Evolutionary conservation across 1,140 invertebrate species (phyloP).

Genomic region (Drosophila mojavensis): DNA sequence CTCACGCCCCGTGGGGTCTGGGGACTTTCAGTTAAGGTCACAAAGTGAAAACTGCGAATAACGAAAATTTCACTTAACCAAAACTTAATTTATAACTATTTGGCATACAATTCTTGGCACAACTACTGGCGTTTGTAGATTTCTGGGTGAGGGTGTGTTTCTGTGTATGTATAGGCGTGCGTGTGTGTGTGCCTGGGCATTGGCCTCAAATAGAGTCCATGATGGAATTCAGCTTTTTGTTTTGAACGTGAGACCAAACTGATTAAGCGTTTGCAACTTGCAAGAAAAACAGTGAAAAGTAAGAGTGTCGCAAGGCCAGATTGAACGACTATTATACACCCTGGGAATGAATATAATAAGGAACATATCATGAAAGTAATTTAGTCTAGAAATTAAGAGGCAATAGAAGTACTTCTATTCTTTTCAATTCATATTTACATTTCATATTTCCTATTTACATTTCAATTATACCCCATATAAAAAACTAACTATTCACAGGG

Average conservation of each 20-base stretch:
- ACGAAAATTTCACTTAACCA: constrained; percentile 53
- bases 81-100: constrained; percentile 51
- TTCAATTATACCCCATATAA: too few species aligned
- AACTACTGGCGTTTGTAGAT: constrained; percentile 17
- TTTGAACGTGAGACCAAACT: constrained; percentile 75
- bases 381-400: too few species aligned
- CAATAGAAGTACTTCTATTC: too few species aligned
- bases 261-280: constrained; percentile 67
- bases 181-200: constrained; percentile 45
- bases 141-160: constrained; percentile 12
- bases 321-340: constrained; percentile 3
- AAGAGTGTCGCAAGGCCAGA: neutral
- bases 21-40: constrained; percentile 25
- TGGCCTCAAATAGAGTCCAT: constrained; percentile 55
- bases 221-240: constrained; percentile 63
- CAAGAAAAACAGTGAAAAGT: constrained; percentile 48
- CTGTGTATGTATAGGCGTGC: constrained; percentile 13
- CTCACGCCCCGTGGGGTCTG: neutral
- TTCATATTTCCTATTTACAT: too few species aligned
- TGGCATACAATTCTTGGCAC: constrained; percentile 70
- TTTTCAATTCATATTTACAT: too few species aligned
- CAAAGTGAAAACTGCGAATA: constrained; percentile 44
- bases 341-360: too few species aligned
- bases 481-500: neutral
- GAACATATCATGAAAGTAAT: too few species aligned